phyloP scores from a whole-genome alignment of 2,888 invertebrate genomes.

The Myopa testacea region DNA sequence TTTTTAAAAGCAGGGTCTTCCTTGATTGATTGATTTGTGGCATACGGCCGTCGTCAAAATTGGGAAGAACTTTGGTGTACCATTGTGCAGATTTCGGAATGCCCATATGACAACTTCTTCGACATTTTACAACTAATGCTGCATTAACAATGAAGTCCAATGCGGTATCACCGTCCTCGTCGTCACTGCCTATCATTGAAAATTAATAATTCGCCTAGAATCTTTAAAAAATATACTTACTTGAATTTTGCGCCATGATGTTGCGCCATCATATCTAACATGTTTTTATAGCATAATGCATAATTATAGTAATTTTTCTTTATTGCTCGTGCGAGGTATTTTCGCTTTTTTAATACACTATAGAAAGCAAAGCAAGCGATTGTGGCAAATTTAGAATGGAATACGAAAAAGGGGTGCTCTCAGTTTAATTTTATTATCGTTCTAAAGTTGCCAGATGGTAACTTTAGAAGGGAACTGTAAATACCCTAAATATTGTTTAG shows the following conservation, averaged over 20 bases:
- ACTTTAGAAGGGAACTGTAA: slow-evolving; percentile 17
- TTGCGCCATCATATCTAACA: background rate
- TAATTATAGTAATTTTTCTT: background rate
- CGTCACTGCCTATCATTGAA: background rate
- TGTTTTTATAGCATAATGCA: background rate
- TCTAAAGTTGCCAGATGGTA: slow-evolving; percentile 10
- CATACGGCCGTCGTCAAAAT: background rate
- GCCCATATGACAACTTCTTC: slow-evolving; percentile 1
- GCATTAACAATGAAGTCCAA: background rate
- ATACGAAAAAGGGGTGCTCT: background rate
- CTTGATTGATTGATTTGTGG: slow-evolving; percentile 7
- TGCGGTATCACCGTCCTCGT: background rate
- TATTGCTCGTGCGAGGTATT: background rate
- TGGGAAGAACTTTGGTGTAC: background rate
- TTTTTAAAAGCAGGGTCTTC: slow-evolving; percentile 11
- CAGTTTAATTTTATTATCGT: background rate
- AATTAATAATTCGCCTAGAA: background rate
- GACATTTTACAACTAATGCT: background rate
- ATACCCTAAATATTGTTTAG: slow-evolving; percentile 6
- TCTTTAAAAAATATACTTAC: background rate
- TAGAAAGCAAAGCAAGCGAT: background rate
- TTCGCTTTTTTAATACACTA: background rate
- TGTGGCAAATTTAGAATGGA: background rate
- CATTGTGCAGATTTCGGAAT: slow-evolving; percentile 9
- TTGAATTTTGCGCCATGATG: background rate